Evolutionary conservation across 1,140 invertebrate species (phyloP), one percentile per base, ranked within the genome.

Genomic region (Acyrthosiphon pisum): DNA sequence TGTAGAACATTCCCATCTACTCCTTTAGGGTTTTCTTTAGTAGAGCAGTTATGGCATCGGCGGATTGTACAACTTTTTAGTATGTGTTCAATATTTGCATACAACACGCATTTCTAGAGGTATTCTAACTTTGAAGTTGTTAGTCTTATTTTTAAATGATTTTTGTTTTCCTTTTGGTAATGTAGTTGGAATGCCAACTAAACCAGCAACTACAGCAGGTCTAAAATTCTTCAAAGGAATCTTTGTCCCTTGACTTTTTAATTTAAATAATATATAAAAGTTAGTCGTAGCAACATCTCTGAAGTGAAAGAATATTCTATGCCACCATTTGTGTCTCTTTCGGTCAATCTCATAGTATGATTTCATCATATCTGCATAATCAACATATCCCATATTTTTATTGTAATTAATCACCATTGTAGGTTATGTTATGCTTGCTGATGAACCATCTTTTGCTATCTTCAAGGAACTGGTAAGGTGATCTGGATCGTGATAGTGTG

Each of bases 201-300:
- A 37, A 11, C 90, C 90, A 35, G 53, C n/a, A 92, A 46, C 90
- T 37, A 92, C 30, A 41, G 68, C 53, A 23, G 81, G 14, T 20
- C 50, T n/a, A 23, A 92, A 92, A 41, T 44, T 41, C n/a, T 93
- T 68, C 26, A 60, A 46, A 30, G 90, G 91, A 60, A 93, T 86
- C 88, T 22, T 81, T 35, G 87, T 76, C 8, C 26, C 23, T 76
- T 76, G 23, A 30, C 26, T 0, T 30, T 76, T 76, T n/a, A 30
- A n/a, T n/a, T 68, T 26, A 9, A 60, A 90, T 89, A 56, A 86
- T 37, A 93, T 93, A 93, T 94, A 94, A 46, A 94, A 94, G 91
- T 95, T 95, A 46, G 94, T 94, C 44, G 94, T 83, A 35, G 92
- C 68, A 91, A 94, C 94, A 94, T 95, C 94, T 35, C 95, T 44